Base-by-base conservation (phyloP, 2,888 invertebrate species). In the Horisme vitalbata region DNA sequence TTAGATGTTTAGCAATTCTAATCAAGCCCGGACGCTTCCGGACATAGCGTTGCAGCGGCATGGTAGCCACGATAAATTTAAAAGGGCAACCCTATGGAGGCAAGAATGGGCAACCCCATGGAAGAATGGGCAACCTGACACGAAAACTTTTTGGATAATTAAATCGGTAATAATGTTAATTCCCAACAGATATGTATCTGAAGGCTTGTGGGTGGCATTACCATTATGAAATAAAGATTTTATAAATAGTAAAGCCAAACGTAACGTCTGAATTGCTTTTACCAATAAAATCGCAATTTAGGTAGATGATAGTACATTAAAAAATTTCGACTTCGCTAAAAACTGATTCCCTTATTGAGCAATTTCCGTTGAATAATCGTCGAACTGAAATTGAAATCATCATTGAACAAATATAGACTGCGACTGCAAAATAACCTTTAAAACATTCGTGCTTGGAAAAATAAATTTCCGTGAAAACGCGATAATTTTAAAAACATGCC, bases 1-100 rank as follows among this genome's bases (percentile, higher is more conserved):
- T 38, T 55, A 59, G 41, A 60, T 66, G 61, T 63, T 72, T 75
- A 71, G 75, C 71, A 75, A 77, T 75, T 71, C 77, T 76, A 77
- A 78, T 77, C 61, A 58, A 61, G 61, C 54, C 59, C 45, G 57
- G 45, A 49, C 23, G 51, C 39, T 57, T 54, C 54, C 57, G 58
- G 50, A 55, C 60, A 60, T 59, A 62, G 63, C 58, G 57, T 59
- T 67, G 64, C 68, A 67, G 58, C 60, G 59, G 59, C 65, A 59
- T 62, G 64, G 55, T 55, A 55, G 56, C 61, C 51, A 43, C 56
- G 50, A 59, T 63, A 64, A 70, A 71, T 64, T 64, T 60, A 57
- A 63, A 66, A 69, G 64, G 64, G 63, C 57, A 55, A 38, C 41
- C 37, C 33, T 36, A 18, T 24, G 5, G 28, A 47, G 36, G 37